Evolutionary conservation across 2,888 invertebrate genomes (phyloP), one percentile per base, ranked within the genome.

Genomic region (Ornithoptera alexandrae): DNA sequence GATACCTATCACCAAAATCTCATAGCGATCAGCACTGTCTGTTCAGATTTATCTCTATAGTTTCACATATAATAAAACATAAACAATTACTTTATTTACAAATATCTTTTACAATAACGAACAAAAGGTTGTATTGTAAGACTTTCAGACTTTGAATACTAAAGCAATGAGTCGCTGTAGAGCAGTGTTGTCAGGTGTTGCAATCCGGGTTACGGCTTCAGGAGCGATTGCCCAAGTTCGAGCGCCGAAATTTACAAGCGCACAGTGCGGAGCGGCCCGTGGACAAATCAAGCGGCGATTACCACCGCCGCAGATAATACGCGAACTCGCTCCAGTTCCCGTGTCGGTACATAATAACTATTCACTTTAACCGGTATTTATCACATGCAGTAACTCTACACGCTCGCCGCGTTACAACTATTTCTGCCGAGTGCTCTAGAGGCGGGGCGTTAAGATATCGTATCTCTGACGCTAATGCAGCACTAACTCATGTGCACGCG

Each of bases 391-490:
- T 77, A 78, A 81, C 80, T 84, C 84, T 82, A 77, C 62, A 62
- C 77, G 79, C 79, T 80, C 78, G 74, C 79, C 82, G 79, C 77
- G 83, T 83, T 85, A 84, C 83, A 82, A 84, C 83, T 84, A 86
- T 87, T 87, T 82, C 86, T 82, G 78, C 78, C 79, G 79, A 78
- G 81, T 79, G 77, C 78, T 77, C 71, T 76, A 73, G 74, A 77
- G 74, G 74, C 75, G 73, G 80, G 81, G 84, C 87, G 87, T 88
- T 89, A 84, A 89, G 91, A 92, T 92, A 90, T 81, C 81, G 81
- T 92, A 92, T 91, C 91, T 79, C 67, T 70, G 81, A 78, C 82
- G 84, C 91, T 92, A 91, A 91, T 90, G 90, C 87, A 90, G 81
- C 78, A 79, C 83, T 91, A 90, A 89, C 78, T 92, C 91, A 90